A percentile compares a stretch with the other conserved stretches of the same genome.
phyloP scores from a whole-genome alignment of 2,888 invertebrate genomes.

The Amiota communis region DNA sequence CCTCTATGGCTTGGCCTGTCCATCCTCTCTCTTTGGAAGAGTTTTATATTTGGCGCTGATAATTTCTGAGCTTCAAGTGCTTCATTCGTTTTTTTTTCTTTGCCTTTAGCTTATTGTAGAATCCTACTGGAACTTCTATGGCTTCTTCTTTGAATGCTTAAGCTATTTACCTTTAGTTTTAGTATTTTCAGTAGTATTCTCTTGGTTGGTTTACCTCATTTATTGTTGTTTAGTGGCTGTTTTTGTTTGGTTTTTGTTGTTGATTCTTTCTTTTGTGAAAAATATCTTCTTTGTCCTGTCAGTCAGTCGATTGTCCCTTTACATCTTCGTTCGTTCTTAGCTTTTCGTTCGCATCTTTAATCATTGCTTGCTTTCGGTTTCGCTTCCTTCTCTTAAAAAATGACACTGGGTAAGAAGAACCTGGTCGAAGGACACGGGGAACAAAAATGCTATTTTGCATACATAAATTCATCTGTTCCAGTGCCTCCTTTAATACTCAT shows the following conservation, averaged over 20 bases:
- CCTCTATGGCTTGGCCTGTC: background rate
- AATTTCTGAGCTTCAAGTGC: constrained; percentile 19
- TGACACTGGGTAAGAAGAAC: background rate
- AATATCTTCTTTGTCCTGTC: constrained; percentile 72
- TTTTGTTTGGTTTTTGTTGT: constrained; percentile 27
- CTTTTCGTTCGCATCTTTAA: constrained; percentile 50
- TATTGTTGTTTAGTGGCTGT: constrained; percentile 2
- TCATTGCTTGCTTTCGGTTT: constrained; percentile 38
- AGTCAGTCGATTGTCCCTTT: constrained; percentile 51
- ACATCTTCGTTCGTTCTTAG: constrained; percentile 23
- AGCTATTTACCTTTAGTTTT: constrained; percentile 33
- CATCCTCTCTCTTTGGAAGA: background rate
- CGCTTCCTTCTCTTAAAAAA: constrained; percentile 1
- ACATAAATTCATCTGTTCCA: constrained; percentile 71
- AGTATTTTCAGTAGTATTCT: constrained; percentile 29
- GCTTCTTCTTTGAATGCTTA: constrained; percentile 26
- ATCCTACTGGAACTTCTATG: background rate
- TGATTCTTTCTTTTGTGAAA: constrained; percentile 61
- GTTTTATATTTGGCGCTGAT: constrained; percentile 21
- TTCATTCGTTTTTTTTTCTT: constrained; percentile 30
- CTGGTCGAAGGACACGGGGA: constrained; percentile 1
- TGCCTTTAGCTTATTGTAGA: constrained; percentile 15
- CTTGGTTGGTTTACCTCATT: constrained; percentile 11
- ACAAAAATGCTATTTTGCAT: constrained; percentile 68
- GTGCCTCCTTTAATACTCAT: constrained; percentile 43